Evolutionary conservation across 1,140 invertebrate genomes (phyloP).

Genomic region (Rhopalosiphum maidis): DNA sequence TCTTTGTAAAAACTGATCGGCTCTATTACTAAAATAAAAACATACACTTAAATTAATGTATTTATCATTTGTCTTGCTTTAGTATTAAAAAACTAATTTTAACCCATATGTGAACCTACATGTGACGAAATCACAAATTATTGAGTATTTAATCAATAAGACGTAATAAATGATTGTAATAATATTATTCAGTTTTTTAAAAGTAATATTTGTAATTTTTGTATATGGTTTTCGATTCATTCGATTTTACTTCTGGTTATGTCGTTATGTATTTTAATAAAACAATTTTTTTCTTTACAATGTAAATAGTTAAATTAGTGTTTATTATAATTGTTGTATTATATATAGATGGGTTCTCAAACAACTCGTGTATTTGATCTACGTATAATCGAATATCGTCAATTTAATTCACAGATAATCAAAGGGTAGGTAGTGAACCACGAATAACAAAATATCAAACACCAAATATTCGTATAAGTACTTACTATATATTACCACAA

Average conservation of each 20-base stretch:
- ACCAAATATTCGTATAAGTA: too few species aligned
- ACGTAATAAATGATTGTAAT: background rate
- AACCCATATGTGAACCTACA: too few species aligned
- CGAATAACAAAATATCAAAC: too few species aligned
- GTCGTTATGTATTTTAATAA: background rate
- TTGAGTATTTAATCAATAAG: background rate
- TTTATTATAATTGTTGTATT: background rate
- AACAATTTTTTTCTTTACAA: background rate
- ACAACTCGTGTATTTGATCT: background rate
- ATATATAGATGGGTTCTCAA: background rate
- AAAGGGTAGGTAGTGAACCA: background rate
- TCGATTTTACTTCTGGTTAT: background rate
- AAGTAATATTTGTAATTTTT: background rate
- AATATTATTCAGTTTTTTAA: background rate
- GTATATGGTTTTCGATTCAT: background rate
- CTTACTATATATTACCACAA: too few species aligned
- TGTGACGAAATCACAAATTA: background rate
- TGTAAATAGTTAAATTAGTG: background rate
- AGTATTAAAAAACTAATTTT: too few species aligned
- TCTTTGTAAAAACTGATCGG: background rate
- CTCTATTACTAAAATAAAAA: too few species aligned
- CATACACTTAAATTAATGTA: too few species aligned
- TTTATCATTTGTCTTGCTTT: too few species aligned
- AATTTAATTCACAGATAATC: background rate
- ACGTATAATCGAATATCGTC: background rate